Evolutionary conservation across 2,888 invertebrate species (phyloP), one percentile per base, ranked within the genome.

Genomic region (Copidosoma aretas): DNA sequence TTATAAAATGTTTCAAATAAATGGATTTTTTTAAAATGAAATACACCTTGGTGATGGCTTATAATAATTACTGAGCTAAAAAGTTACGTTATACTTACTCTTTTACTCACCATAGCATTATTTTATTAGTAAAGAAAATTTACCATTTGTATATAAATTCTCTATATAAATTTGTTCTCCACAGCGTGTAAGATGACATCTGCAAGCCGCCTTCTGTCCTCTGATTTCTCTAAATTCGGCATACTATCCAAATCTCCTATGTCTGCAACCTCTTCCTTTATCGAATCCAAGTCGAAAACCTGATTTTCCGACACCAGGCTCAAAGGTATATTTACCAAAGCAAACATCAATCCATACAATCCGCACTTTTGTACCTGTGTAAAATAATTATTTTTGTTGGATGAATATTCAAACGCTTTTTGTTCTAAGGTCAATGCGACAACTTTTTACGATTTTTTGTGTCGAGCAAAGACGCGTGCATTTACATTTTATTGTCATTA

Each of bases 231-330:
- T 65, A 91, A 87, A 1, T 89, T 89, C 25, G 84, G 80, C 1
- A 91, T 74, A 67, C 85, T 85, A 91, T 90, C 91, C 2, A 91
- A 85, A 68, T 89, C 88, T 41, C 88, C 88, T 21, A 92, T 85
- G 71, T 89, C 86, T 41, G 86, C 73, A 39, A 84, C 85, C 49
- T 87, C 78, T 12, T 87, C 86, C 5, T 88, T 88, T 86, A 87
- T 79, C 56, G 64, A 51, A 73, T 89, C 87, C 81, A 90, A 86
- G 77, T 87, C 85, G 24, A 87, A 82, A 10, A 88, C 85, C 67
- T 90, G 88, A 65, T 87, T 86, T 0, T 88, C 87, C 0, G 86
- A 86, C 71, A 90, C 75, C 60, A 89, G 77, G 1, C 87, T 86
- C 72, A 89, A 86, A 2, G 88, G 87, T 15, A 88, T 84, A 0